These are phyloP conservation scores for Phyto melanocephala DNA, from an alignment of 2,888 invertebrate genomes.

Conservation along the genomic window DNA sequence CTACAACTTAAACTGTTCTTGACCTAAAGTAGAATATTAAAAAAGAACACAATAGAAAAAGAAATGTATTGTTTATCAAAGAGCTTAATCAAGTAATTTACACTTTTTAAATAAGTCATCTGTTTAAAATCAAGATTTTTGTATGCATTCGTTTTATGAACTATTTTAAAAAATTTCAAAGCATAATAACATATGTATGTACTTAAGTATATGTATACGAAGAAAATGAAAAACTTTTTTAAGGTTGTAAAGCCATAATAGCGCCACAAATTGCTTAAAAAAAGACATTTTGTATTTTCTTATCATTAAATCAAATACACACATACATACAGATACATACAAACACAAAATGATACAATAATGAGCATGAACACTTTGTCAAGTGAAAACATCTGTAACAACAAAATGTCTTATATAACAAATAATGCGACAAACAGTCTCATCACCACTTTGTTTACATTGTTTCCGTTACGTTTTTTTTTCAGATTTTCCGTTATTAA, in stretches of 20 bases:
- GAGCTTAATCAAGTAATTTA: no score
- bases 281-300: conserved; percentile 7
- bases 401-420: background rate
- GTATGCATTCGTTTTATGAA: no score
- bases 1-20: no score
- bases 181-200: background rate
- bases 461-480: conserved; percentile 5
- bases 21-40: no score
- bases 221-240: background rate
- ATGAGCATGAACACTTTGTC: background rate
- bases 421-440: background rate
- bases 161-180: background rate
- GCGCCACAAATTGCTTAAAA: background rate
- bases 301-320: background rate
- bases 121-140: no score
- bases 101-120: no score
- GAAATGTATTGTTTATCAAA: no score
- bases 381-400: background rate
- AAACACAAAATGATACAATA: background rate
- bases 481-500: conserved; percentile 24
- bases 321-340: no score
- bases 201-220: no score
- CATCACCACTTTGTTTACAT: conserved; percentile 23
- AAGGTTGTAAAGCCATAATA: background rate
- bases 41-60: no score